Evolutionary conservation across 2,113 vertebrate species (phyloP).

Genomic region (Pimephales promelas): DNA sequence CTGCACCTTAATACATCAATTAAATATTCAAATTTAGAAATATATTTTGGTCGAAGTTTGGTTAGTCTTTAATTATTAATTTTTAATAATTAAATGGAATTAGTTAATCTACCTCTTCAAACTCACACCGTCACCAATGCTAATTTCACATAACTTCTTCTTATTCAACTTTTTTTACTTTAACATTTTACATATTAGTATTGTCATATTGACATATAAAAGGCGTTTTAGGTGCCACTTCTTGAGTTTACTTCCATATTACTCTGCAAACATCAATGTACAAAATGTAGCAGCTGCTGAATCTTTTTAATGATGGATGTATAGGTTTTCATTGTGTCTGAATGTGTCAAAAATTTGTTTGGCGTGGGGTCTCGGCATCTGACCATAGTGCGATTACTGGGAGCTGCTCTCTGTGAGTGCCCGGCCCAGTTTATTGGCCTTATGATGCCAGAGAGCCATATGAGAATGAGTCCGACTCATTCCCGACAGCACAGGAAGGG

Average conservation of each 20-base stretch:
- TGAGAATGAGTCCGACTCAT: constrained; percentile 23
- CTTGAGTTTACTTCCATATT: not conserved
- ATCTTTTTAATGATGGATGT: not conserved
- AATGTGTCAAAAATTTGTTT: constrained; percentile 11
- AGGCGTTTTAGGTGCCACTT: not conserved
- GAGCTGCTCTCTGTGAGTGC: constrained; percentile 19
- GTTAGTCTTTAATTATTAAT: not conserved
- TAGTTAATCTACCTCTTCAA: constrained; percentile 20
- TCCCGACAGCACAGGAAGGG: constrained; percentile 37
- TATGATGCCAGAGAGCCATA: constrained; percentile 11
- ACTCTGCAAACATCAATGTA: not conserved
- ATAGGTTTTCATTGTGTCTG: not conserved
- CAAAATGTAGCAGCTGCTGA: not conserved
- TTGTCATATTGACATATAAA: not conserved
- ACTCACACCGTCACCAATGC: not conserved
- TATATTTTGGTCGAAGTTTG: not conserved
- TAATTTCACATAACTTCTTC: not conserved
- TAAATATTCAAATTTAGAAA: not conserved
- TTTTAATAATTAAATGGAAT: not conserved
- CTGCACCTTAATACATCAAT: not conserved
- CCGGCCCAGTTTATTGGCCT: constrained; percentile 30
- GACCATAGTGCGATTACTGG: constrained; percentile 21
- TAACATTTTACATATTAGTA: not conserved
- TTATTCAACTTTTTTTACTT: not conserved
- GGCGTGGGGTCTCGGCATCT: constrained; percentile 26